Conservation (phyloP, 2,888 invertebrate species). For the Epirrhoe alternata region DNA sequence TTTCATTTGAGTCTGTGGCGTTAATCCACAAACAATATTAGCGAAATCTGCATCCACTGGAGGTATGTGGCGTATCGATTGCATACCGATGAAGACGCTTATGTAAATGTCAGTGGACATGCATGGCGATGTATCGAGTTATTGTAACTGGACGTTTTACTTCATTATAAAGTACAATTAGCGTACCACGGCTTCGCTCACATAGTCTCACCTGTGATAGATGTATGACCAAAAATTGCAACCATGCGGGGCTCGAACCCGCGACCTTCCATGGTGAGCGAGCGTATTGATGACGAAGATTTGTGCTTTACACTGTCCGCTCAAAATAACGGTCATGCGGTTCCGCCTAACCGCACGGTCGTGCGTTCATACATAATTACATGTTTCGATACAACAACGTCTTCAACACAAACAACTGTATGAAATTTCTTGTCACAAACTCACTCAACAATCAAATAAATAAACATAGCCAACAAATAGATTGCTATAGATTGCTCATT, state of each 20-base stretch:
- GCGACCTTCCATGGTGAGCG: too few species aligned
- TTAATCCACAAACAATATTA: slow-evolving; percentile 46
- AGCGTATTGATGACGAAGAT: too few species aligned
- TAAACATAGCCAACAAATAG: background rate
- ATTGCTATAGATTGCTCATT: slow-evolving; percentile 46
- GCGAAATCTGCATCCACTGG: slow-evolving; percentile 41
- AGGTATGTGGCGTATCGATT: slow-evolving; percentile 36
- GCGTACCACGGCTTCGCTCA: background rate
- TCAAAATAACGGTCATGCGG: too few species aligned
- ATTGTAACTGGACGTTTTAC: background rate
- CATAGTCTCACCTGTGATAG: background rate
- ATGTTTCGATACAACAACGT: too few species aligned
- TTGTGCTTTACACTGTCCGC: too few species aligned
- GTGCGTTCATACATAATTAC: too few species aligned
- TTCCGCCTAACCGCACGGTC: too few species aligned
- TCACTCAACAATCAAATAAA: background rate
- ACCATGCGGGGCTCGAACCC: too few species aligned
- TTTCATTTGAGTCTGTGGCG: slow-evolving; percentile 9
- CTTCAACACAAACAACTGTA: too few species aligned
- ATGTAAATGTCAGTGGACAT: slow-evolving; percentile 35
- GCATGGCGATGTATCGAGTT: slow-evolving; percentile 17
- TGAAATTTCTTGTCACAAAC: too few species aligned
- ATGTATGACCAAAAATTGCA: too few species aligned
- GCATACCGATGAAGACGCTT: slow-evolving; percentile 41
- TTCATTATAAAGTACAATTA: background rate